Evolutionary conservation across 2,113 vertebrate species (phyloP).

Genomic region (Rousettus leschenaultii): DNA sequence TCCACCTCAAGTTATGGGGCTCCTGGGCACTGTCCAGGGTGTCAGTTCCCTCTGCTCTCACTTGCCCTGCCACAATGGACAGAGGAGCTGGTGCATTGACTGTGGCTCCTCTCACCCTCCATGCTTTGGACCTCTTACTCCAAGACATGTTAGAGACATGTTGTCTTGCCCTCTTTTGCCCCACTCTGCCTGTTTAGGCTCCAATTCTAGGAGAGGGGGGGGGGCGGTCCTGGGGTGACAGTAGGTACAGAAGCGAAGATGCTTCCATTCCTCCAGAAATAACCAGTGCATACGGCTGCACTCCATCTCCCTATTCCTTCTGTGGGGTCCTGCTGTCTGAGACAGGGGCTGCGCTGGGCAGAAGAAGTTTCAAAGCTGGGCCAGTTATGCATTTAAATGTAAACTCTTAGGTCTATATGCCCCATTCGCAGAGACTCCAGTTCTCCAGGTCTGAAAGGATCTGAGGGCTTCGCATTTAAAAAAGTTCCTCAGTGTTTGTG

Average conservation of each 20-base stretch:
- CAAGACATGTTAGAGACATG: neutral
- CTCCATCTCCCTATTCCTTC: neutral
- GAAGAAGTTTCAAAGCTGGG: neutral
- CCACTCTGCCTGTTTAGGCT: neutral
- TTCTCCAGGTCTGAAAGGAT: neutral
- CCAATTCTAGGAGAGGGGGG: neutral
- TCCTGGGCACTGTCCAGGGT: neutral
- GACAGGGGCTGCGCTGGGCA: neutral
- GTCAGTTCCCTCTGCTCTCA: neutral
- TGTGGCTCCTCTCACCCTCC: neutral
- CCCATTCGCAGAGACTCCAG: neutral
- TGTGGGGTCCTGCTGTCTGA: neutral
- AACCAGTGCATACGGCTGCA: neutral
- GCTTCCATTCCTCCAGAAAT: neutral
- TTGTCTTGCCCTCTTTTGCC: neutral
- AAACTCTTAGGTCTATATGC: neutral
- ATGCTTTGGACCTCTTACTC: neutral
- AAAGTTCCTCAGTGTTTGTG: neutral
- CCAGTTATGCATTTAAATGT: neutral
- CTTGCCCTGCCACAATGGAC: neutral
- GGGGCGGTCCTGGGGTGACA: neutral
- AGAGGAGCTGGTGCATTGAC: neutral
- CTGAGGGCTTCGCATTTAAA: neutral
- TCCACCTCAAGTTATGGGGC: neutral
- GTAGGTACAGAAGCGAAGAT: neutral